These are phyloP conservation scores for Synergus itoensis DNA, from an alignment of 2,888 invertebrate species.

Conservation along the genomic window DNA sequence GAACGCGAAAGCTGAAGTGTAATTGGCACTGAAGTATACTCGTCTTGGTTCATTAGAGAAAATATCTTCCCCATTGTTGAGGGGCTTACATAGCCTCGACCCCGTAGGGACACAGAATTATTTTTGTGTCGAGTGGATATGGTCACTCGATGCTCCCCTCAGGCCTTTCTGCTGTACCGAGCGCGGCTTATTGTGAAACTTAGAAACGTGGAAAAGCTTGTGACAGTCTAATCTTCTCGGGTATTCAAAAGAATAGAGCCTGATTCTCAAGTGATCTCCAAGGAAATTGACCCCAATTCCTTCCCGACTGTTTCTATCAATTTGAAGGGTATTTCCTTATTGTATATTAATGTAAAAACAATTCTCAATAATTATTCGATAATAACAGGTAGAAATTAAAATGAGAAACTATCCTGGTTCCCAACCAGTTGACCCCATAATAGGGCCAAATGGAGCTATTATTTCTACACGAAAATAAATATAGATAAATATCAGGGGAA, in stretches of 20 bases:
- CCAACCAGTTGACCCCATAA: too few relatives aligned
- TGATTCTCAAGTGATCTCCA: conserved; percentile 71
- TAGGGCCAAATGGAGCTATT: too few relatives aligned
- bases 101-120: conserved; percentile 73
- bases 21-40: conserved; percentile 77
- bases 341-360: too few relatives aligned
- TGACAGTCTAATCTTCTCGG: conserved; percentile 76
- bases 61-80: conserved; percentile 77
- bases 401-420: too few relatives aligned
- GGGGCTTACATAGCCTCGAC: conserved; percentile 68
- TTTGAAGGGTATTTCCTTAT: too few relatives aligned
- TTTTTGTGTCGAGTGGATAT: conserved; percentile 77
- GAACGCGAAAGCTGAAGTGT: conserved; percentile 74
- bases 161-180: conserved; percentile 20
- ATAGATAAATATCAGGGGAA: too few relatives aligned
- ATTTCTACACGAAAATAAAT: too few relatives aligned
- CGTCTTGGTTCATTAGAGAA: conserved; percentile 78
- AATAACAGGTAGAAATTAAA: too few relatives aligned
- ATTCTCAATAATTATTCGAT: too few relatives aligned
- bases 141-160: conserved; percentile 74
- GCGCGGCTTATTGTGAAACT: conserved; percentile 67
- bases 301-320: neutral
- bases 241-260: conserved; percentile 71
- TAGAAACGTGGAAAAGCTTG: conserved; percentile 73
- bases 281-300: conserved; percentile 62